Evolutionary conservation across 2,797 vertebrate species (phyloP).

Genomic region (Denticeps clupeoides): DNA sequence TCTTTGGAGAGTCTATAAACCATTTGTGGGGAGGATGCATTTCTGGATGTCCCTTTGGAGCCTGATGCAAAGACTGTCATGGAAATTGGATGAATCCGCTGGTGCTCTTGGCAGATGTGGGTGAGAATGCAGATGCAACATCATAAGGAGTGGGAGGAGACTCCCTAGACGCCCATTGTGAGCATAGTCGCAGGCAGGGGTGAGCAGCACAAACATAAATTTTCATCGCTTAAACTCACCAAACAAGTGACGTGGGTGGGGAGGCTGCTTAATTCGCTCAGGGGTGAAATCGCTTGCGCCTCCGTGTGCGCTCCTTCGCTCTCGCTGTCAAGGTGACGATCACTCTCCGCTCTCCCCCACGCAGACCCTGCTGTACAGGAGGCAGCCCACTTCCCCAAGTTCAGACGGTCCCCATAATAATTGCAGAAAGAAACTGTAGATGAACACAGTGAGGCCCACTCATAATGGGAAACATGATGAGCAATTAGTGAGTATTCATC

Average conservation of each 20-base stretch:
- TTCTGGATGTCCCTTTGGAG: conserved; percentile 7
- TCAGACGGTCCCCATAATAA: neutral
- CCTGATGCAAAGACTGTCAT: conserved; percentile 6
- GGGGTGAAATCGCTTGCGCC: neutral
- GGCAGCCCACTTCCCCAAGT: neutral
- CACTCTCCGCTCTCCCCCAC: neutral
- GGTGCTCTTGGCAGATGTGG: neutral
- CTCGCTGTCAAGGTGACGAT: neutral
- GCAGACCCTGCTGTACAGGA: neutral
- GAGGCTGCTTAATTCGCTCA: too few species aligned
- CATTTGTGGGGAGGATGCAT: conserved; percentile 19
- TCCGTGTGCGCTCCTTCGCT: neutral
- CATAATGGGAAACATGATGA: conserved; percentile 20
- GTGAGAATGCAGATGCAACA: neutral
- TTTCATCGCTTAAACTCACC: neutral
- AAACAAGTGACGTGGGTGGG: neutral
- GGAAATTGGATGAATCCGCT: neutral
- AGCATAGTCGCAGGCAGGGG: neutral
- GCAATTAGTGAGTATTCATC: conserved; percentile 39
- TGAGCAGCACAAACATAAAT: neutral
- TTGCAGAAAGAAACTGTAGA: conserved; percentile 1
- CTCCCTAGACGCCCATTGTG: neutral
- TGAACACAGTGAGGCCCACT: neutral
- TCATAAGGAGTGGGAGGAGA: neutral
- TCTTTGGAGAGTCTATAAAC: conserved; percentile 16